Percentiles rank a stretch among this genome's conserved stretches.
Evolutionary conservation across 2,113 vertebrate species (phyloP).

Genomic region (Mastomys coucha): DNA sequence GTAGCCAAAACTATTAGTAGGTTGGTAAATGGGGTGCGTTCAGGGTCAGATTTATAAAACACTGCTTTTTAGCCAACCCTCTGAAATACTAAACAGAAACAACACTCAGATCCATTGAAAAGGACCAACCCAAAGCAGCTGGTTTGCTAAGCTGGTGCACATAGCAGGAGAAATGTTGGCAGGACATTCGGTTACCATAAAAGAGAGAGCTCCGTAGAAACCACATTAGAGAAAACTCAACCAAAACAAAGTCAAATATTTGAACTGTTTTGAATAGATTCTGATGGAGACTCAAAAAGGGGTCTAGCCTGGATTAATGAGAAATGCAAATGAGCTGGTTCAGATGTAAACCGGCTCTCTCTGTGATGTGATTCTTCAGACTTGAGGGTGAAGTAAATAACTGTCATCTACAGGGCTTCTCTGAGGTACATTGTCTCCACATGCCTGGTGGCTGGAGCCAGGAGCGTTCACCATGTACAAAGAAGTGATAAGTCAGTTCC

Average conservation of each 20-base stretch:
- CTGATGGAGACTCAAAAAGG: conserved; percentile 81
- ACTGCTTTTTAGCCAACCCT: conserved; percentile 83
- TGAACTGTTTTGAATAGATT: conserved; percentile 83
- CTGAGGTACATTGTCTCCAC: not conserved
- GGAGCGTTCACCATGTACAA: conserved; percentile 55
- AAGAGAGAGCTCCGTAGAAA: conserved; percentile 87
- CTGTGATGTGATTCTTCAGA: conserved; percentile 68
- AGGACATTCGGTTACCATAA: conserved; percentile 90
- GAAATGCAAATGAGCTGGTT: conserved; percentile 82
- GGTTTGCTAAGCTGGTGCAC: conserved; percentile 89
- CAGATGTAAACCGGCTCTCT: conserved; percentile 60
- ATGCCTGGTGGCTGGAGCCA: not conserved
- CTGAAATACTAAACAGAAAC: conserved; percentile 87
- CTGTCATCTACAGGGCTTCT: conserved; percentile 52
- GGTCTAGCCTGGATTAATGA: conserved; percentile 83
- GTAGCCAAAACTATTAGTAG: conserved; percentile 81
- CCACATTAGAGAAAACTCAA: conserved; percentile 85
- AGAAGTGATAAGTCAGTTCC: conserved; percentile 36
- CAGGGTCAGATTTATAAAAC: conserved; percentile 82
- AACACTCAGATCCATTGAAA: conserved; percentile 85
- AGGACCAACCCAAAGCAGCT: conserved; percentile 88
- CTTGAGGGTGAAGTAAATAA: conserved; percentile 74
- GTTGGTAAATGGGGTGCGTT: conserved; percentile 78
- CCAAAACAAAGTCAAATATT: conserved; percentile 88
- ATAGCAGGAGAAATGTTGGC: conserved; percentile 88